Conservation (phyloP, 2,888 invertebrate species). For the Aquatica leii region DNA sequence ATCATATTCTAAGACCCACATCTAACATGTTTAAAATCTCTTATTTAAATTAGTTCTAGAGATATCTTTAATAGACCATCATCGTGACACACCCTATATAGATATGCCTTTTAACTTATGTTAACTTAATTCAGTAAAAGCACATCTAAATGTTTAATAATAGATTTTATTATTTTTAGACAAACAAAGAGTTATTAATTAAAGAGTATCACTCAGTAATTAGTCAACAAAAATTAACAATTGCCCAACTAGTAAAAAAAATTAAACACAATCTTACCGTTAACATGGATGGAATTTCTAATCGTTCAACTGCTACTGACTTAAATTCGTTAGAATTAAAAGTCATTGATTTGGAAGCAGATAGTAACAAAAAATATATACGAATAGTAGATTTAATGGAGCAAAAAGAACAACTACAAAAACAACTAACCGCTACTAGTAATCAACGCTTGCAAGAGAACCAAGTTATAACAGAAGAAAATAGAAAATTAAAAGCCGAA, state of each 20-base stretch:
- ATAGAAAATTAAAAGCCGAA: neutral
- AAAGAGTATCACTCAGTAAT: neutral
- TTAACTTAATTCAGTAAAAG: no score
- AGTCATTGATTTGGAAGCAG: conserved; percentile 7
- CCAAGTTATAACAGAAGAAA: no score
- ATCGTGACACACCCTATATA: no score
- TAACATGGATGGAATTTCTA: no score
- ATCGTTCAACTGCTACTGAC: no score
- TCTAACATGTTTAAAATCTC: no score
- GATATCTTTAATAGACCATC: no score
- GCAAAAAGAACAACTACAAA: conserved; percentile 17
- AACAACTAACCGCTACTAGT: no score
- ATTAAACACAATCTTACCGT: neutral
- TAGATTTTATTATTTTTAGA: neutral
- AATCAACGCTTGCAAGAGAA: no score
- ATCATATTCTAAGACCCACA: no score
- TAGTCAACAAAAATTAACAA: neutral
- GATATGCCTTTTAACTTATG: no score
- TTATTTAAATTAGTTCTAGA: no score
- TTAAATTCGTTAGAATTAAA: neutral
- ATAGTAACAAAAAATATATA: conserved; percentile 19
- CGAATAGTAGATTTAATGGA: conserved; percentile 25
- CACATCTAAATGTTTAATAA: neutral
- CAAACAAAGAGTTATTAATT: neutral
- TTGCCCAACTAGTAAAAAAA: neutral